Conservation (phyloP, 2,113 vertebrate species). For the Egretta garzetta region DNA sequence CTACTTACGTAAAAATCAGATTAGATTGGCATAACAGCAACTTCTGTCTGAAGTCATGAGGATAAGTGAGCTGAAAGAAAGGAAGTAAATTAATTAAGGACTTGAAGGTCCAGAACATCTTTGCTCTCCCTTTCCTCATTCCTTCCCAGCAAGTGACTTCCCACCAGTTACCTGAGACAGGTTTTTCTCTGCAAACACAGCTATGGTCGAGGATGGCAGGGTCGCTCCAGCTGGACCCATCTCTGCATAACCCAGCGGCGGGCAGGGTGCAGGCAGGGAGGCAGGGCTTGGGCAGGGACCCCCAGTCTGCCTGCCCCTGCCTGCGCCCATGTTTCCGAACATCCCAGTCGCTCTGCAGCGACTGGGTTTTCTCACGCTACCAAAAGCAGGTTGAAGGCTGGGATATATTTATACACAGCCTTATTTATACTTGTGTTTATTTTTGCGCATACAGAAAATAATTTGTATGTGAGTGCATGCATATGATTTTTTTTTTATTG, state of each 20-base stretch:
- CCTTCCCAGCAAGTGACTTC: not conserved
- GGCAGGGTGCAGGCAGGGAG: not conserved
- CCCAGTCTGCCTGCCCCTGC: not conserved
- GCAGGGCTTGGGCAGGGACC: not conserved
- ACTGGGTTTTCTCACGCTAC: not conserved
- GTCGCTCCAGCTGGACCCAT: not conserved
- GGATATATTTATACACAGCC: slow-evolving; percentile 1
- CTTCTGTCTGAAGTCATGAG: not conserved
- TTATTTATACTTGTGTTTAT: slow-evolving; percentile 10
- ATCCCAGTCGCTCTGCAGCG: accelerated
- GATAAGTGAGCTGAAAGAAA: not conserved
- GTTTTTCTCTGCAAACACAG: not conserved
- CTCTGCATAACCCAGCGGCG: accelerated
- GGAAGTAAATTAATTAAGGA: not conserved
- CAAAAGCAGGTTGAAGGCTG: not conserved
- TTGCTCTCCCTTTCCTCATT: not conserved
- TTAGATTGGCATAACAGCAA: not conserved
- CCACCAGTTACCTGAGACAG: not conserved
- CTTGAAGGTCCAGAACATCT: not conserved
- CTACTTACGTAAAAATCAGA: not conserved
- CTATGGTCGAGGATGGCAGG: accelerated
- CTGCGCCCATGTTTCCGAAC: not conserved
- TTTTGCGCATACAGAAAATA: not conserved
- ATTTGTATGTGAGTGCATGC: not conserved
- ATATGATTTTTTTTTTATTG: not conserved